Percentiles rank a stretch among this genome's conserved stretches.
Conservation (phyloP, 1,140 invertebrate genomes). For the Drosophila mojavensis region DNA sequence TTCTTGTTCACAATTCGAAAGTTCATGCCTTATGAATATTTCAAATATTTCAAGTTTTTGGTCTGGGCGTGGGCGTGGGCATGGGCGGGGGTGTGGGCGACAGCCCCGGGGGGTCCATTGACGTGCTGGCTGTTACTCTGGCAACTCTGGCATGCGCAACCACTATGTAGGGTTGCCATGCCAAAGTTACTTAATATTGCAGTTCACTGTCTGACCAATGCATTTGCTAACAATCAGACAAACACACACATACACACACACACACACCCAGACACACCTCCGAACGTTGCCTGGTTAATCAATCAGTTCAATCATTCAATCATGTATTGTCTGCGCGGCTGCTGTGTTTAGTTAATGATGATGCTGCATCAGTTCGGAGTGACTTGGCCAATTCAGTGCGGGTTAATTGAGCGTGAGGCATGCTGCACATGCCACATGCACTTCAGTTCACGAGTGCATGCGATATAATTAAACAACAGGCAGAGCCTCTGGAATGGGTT, state of each 20-base stretch:
- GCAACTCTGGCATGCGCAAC: conserved; percentile 20
- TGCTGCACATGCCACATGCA: not conserved
- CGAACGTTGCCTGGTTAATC: too few relatives aligned
- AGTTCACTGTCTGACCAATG: not conserved
- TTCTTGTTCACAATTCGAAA: conserved; percentile 8
- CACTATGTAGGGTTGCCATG: conserved; percentile 24
- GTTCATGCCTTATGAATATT: conserved; percentile 44
- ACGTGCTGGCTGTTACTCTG: conserved; percentile 31
- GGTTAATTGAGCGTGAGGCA: conserved; percentile 4
- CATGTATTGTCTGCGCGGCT: conserved; percentile 10
- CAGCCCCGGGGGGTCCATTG: conserved; percentile 18
- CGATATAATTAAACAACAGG: not conserved
- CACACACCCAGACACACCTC: conserved; percentile 1
- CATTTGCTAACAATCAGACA: not conserved
- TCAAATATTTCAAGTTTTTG: conserved; percentile 19
- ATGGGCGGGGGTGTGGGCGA: not conserved
- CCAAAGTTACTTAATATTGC: conserved; percentile 34
- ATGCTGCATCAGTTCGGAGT: conserved; percentile 1
- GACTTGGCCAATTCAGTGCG: conserved; percentile 15
- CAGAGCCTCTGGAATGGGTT: not conserved
- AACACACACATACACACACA: not conserved
- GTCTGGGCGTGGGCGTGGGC: not conserved
- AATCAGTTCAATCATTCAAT: conserved; percentile 1
- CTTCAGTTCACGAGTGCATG: not conserved
- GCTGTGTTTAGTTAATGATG: conserved; percentile 21